Evolutionary conservation across 2,113 vertebrate species (phyloP), one percentile per base, ranked within the genome.

Genomic region (Lepidothrix coronata): DNA sequence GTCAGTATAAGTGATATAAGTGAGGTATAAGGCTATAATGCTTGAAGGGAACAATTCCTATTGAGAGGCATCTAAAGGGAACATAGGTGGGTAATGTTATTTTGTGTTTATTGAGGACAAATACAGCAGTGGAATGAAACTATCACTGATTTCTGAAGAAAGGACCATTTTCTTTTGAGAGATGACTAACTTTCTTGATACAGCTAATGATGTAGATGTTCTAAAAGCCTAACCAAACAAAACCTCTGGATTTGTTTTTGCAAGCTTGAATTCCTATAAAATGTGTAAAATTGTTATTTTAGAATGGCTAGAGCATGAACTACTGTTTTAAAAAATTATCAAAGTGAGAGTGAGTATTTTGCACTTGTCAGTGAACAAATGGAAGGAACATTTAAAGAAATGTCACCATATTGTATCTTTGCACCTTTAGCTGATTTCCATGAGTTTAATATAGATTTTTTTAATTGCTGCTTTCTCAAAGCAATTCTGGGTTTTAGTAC

Each of bases 261-360:
- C 10, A 46, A 52, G 27, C 14, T 27, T 58, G 3, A 72, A 58
- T 82, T 59, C 33, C 8, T 85, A 0, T 58, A 54, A 61, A 89
- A 71, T 14, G 1, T 52, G 16, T 63, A n/a, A 83, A 81, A 20
- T 51, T 0, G 0, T 49, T 65, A 5, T 57, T 81, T 80, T 59
- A 19, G 37, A 80, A 51, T 71, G 9, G 14, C 52, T 79, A 80
- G 74, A 83, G 6, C 6, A 27, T 83, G 46, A 76, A 35, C 9
- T 52, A 3, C 39, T 75, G 5, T 43, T 59, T 52, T 9, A 65
- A 75, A 46, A 67, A 85, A 80, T 86, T 2, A 67, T 31, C 9
- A 22, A 39, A 62, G 41, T 57, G 9, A 83, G 39, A 57, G 6
- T 18, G 33, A 66, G 5, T 28, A 70, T 35, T 62, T 83, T 67